A percentile compares a stretch with the other conserved stretches of the same genome.
These are phyloP conservation scores for Leucophora obtusa DNA, from an alignment of 2,888 invertebrate genomes.

Conservation along the genomic window DNA sequence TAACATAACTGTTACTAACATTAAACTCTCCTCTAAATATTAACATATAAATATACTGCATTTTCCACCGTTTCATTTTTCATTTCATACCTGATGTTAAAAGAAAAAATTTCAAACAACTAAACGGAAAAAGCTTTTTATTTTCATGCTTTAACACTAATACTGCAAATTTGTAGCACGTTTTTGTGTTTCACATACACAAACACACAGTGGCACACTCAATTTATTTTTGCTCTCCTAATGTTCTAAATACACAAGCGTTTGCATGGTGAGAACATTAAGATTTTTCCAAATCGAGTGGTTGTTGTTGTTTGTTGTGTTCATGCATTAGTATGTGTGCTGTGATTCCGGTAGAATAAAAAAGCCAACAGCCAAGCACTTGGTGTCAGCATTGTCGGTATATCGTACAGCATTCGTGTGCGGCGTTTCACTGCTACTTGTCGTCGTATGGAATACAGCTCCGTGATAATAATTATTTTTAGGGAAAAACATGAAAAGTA, in stretches of 20 bases:
- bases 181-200: constrained; percentile 42
- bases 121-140: constrained; percentile 55
- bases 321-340: constrained; percentile 40
- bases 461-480: constrained; percentile 56
- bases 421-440: constrained; percentile 72
- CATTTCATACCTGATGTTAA: constrained; percentile 3
- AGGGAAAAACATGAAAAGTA: constrained; percentile 52
- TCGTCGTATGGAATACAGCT: constrained; percentile 63
- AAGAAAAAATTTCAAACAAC: background rate
- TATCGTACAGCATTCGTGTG: constrained; percentile 71
- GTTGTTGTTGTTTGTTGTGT: constrained; percentile 18
- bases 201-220: constrained; percentile 8
- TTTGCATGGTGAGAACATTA: constrained; percentile 43
- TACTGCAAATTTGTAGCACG: constrained; percentile 56
- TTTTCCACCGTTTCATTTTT: constrained; percentile 33
- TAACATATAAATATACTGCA: constrained; percentile 13
- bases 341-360: constrained; percentile 61
- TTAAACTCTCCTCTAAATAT: background rate
- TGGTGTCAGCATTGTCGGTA: constrained; percentile 62
- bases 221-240: constrained; percentile 47
- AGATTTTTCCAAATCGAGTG: constrained; percentile 25
- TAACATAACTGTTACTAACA: constrained; percentile 9
- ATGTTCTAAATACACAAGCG: constrained; percentile 51
- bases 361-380: constrained; percentile 56
- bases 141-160: constrained; percentile 28